Evolutionary conservation across 2,888 invertebrate genomes (phyloP).

Genomic region (Pachycephus smyrnensis): DNA sequence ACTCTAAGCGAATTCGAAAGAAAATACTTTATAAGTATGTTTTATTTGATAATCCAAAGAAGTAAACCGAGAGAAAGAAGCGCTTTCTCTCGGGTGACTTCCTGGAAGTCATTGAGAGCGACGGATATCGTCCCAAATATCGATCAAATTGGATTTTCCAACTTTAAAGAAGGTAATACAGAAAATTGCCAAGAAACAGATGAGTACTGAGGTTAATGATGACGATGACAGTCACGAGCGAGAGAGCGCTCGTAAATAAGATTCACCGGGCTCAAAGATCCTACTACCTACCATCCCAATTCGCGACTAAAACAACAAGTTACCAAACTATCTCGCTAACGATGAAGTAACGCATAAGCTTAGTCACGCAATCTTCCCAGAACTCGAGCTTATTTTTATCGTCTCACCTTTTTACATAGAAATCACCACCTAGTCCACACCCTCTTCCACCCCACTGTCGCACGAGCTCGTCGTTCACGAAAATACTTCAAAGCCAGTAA

Average conservation of each 20-base stretch:
- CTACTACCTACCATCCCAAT: background rate
- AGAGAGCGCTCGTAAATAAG: background rate
- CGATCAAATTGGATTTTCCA: background rate
- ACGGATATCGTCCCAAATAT: background rate
- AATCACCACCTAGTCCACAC: background rate
- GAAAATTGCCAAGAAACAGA: background rate
- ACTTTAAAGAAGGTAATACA: background rate
- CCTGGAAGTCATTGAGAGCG: background rate
- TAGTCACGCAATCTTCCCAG: background rate
- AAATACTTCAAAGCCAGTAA: background rate
- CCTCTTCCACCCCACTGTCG: background rate
- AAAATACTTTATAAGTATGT: background rate
- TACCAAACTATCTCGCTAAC: background rate
- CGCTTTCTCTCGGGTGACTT: background rate
- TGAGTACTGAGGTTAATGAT: background rate
- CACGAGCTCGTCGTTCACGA: background rate
- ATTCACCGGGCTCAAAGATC: background rate
- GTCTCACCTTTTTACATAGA: background rate
- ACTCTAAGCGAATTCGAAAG: background rate
- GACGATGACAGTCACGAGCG: background rate
- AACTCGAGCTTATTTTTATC: background rate
- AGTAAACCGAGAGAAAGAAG: background rate
- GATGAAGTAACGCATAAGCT: background rate
- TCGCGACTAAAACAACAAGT: background rate
- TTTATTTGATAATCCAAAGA: background rate